Conservation (phyloP, 1,140 invertebrate species). For the Drosophila orena region DNA sequence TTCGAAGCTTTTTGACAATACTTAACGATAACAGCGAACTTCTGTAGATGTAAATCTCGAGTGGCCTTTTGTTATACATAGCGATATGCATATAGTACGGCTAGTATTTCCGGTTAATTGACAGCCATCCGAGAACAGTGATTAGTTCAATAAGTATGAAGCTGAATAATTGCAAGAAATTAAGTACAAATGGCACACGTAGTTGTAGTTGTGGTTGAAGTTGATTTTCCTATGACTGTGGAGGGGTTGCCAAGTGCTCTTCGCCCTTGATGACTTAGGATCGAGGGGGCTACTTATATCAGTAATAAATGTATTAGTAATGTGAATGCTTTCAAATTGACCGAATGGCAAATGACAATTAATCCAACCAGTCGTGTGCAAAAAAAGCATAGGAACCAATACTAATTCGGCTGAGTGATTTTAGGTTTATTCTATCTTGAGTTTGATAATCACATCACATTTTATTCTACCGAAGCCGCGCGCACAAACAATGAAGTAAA, state of each 20-base stretch:
- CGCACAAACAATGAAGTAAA: background rate
- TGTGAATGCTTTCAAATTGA: conserved; percentile 31
- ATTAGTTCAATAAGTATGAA: conserved; percentile 72
- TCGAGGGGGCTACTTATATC: conserved; percentile 1
- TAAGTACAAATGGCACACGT: conserved; percentile 59
- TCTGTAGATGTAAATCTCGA: conserved; percentile 26
- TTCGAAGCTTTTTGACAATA: conserved; percentile 30
- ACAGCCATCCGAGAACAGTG: conserved; percentile 44
- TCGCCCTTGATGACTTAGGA: conserved; percentile 7
- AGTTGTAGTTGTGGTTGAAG: conserved; percentile 8
- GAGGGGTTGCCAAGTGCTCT: conserved; percentile 29
- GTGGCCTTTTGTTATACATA: conserved; percentile 13
- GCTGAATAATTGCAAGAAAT: conserved; percentile 76
- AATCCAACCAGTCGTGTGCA: conserved; percentile 61
- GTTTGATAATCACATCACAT: conserved; percentile 14
- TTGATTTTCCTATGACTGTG: conserved; percentile 5
- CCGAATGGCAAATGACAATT: conserved; percentile 53
- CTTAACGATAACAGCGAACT: conserved; percentile 21
- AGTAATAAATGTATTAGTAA: conserved; percentile 37
- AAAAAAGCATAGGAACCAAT: conserved; percentile 40
- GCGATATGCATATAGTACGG: conserved; percentile 19
- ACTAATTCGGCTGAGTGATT: conserved; percentile 17
- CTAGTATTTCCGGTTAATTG: conserved; percentile 72
- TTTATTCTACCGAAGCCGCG: background rate
- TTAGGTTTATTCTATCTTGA: conserved; percentile 16